Conservation (phyloP, 2,797 vertebrate genomes). For the Pteropus rufus region DNA sequence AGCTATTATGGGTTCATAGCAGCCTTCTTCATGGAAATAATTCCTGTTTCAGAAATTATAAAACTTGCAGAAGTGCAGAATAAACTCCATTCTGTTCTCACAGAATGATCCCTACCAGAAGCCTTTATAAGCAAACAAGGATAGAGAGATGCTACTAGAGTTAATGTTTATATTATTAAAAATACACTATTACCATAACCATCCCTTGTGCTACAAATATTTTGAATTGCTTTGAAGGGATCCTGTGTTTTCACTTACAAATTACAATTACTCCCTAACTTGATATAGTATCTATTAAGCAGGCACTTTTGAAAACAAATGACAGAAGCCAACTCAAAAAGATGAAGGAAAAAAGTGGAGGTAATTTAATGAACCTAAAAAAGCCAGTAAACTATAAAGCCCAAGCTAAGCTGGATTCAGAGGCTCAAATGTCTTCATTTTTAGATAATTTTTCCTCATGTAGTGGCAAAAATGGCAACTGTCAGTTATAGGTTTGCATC, state of each 20-base stretch:
- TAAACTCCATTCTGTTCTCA: not conserved
- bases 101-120: not conserved
- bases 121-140: not conserved
- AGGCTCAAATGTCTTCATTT: not conserved
- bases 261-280: not conserved
- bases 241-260: not conserved
- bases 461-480: not conserved
- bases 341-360: not conserved
- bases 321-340: not conserved
- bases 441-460: not conserved
- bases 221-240: not conserved
- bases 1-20: slow-evolving; percentile 53
- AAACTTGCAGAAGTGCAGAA: slow-evolving; percentile 50
- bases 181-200: not conserved
- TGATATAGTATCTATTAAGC: not conserved
- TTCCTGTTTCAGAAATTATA: slow-evolving; percentile 60
- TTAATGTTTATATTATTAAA: not conserved
- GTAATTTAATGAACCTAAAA: not conserved
- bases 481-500: not conserved
- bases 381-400: not conserved
- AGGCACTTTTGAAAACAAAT: slow-evolving; percentile 7
- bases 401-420: not conserved
- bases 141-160: not conserved
- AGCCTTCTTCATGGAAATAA: slow-evolving; percentile 63
- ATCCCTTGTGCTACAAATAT: not conserved